Percentiles rank a stretch among this genome's conserved stretches.
Evolutionary conservation across 2,888 invertebrate species (phyloP).

Genomic region (Scrobipalpa atriplicella): DNA sequence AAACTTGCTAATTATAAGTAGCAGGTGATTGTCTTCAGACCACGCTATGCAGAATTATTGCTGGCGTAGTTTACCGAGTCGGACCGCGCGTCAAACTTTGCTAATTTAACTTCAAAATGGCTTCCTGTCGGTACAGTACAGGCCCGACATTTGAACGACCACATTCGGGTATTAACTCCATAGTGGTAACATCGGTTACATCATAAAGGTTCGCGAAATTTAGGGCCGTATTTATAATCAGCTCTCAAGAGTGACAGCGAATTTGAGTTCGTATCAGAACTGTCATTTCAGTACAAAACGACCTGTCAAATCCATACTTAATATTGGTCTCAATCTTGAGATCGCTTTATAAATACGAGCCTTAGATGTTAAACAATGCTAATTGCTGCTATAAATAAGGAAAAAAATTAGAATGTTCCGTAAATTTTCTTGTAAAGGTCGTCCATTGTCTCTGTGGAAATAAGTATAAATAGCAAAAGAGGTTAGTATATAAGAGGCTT

Average conservation of each 20-base stretch:
- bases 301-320: no score
- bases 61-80: conserved; percentile 71
- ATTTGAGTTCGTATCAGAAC: no score
- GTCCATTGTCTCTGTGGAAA: conserved; percentile 11
- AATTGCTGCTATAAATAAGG: neutral
- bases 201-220: conserved; percentile 39
- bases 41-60: conserved; percentile 73
- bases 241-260: no score
- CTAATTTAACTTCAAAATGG: conserved; percentile 81
- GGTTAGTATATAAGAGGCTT: conserved; percentile 51
- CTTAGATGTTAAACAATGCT: conserved; percentile 16
- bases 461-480: conserved; percentile 20
- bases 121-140: conserved; percentile 61
- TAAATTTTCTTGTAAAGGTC: neutral
- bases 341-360: no score
- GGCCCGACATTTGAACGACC: conserved; percentile 62
- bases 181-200: conserved; percentile 51
- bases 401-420: neutral
- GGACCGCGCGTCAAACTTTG: conserved; percentile 80
- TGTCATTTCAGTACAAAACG: no score
- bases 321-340: no score
- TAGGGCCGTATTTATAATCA: no score
- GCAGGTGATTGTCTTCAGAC: conserved; percentile 63
- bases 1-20: conserved; percentile 43
- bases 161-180: conserved; percentile 53